Base-by-base conservation (phyloP, 2,888 invertebrate species). In the Agonum fuliginosum region DNA sequence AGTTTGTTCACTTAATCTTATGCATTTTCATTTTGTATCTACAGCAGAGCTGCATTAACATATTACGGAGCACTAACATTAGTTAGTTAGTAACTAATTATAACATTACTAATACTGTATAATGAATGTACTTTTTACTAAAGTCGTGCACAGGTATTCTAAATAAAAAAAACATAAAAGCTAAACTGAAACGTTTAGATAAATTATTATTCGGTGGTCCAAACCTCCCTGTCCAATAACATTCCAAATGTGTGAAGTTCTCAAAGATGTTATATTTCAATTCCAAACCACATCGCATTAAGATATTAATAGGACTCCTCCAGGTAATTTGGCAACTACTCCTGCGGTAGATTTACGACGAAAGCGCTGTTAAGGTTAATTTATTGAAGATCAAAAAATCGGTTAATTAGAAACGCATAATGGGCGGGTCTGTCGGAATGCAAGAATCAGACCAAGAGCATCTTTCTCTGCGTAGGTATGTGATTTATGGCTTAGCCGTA, bases 401-500 rank as follows among this genome's bases (percentile, higher is more conserved):
- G 10, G 27, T 70, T 70, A 24, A 70, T 70, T 70, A 27, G 27
- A 27, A 70, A 69, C 41, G 43, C 43, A 69, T 69, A 69, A 69
- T 69, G 69, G 43, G 43, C 69, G 46, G n/a, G 24, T 46, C 46
- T 24, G n/a, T 17, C 22, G 14, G 46, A 46, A 70, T 46, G 46
- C 22, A 27, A 24, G 46, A 70, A 70, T 46, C 70, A 46, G 27
- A 43, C 5, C 65, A 54, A 24, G 14, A 34, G 65, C 19, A 14
- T 17, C 20, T 12, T 14, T 17, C 27, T 27, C 20, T 70, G 46
- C 70, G 46, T 46, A 46, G 67, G 67, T 48, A 43, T 51, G 75
- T 75, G 75, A 75, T 75, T 75, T 75, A 75, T 51, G 67, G 10
- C 4, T 14, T 22, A 37, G 67, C 37, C 67, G 67, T 75, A 75